These are phyloP conservation scores for Colossoma macropomum DNA, from an alignment of 2,113 vertebrate species.

Conservation along the genomic window DNA sequence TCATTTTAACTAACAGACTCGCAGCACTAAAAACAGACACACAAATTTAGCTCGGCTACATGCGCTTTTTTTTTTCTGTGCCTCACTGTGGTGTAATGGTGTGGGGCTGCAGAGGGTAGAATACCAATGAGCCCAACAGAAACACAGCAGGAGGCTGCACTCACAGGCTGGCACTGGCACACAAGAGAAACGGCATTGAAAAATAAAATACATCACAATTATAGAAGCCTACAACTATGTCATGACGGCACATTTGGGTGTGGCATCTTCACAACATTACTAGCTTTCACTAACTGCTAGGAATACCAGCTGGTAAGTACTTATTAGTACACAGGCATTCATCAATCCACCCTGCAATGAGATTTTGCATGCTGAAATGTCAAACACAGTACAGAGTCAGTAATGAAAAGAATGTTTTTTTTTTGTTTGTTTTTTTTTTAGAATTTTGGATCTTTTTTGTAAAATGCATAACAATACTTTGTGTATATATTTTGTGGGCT, in stretches of 20 bases:
- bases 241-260: neutral
- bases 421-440: neutral
- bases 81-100: neutral
- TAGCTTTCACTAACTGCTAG: neutral
- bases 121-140: constrained; percentile 15
- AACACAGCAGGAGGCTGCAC: neutral
- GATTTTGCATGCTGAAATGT: neutral
- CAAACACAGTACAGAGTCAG: neutral
- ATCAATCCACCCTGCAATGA: neutral
- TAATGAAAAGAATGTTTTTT: neutral
- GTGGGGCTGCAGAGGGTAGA: neutral
- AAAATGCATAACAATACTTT: no score
- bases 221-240: neutral
- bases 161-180: neutral
- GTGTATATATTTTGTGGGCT: no score
- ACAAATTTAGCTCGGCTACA: neutral
- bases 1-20: neutral
- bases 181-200: neutral
- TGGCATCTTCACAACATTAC: neutral
- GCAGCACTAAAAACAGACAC: constrained; percentile 2
- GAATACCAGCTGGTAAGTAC: neutral
- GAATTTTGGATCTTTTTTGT: no score
- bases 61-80: neutral
- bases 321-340: neutral
- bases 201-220: neutral